Conservation (phyloP, 2,113 vertebrate genomes). For the Malaclemys terrapin region DNA sequence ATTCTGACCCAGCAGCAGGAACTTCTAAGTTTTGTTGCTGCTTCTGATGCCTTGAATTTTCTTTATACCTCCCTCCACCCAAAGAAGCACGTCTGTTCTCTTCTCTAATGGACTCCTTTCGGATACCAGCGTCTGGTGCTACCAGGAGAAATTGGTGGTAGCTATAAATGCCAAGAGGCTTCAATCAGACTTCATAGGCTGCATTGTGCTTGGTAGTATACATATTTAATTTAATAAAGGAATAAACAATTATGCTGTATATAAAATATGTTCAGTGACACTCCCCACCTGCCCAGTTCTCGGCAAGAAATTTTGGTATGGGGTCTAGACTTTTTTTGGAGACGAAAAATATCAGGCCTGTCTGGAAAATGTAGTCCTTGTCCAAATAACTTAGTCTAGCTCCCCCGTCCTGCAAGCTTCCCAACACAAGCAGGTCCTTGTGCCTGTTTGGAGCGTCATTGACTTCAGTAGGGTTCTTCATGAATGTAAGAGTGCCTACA, state of each 20-base stretch:
- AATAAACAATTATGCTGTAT: background rate
- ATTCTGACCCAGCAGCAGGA: background rate
- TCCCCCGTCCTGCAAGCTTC: no score
- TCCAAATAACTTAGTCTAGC: background rate
- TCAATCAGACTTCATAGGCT: background rate
- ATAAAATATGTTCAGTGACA: background rate
- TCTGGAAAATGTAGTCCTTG: background rate
- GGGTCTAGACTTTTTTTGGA: background rate
- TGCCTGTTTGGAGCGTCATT: no score
- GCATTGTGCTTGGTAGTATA: background rate
- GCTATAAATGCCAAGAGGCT: background rate
- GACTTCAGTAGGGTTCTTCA: no score
- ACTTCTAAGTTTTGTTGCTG: background rate
- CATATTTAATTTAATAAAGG: background rate
- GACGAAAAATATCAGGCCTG: background rate
- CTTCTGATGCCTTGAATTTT: background rate
- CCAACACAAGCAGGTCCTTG: no score
- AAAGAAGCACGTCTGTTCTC: background rate
- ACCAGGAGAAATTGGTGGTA: background rate
- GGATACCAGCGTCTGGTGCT: background rate
- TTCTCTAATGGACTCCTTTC: background rate
- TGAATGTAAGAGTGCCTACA: background rate
- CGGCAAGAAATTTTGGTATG: background rate
- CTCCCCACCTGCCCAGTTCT: background rate
- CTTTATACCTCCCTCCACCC: background rate